Evolutionary conservation across 1,140 invertebrate genomes (phyloP).

Genomic region (Trinorchestia longiramus): DNA sequence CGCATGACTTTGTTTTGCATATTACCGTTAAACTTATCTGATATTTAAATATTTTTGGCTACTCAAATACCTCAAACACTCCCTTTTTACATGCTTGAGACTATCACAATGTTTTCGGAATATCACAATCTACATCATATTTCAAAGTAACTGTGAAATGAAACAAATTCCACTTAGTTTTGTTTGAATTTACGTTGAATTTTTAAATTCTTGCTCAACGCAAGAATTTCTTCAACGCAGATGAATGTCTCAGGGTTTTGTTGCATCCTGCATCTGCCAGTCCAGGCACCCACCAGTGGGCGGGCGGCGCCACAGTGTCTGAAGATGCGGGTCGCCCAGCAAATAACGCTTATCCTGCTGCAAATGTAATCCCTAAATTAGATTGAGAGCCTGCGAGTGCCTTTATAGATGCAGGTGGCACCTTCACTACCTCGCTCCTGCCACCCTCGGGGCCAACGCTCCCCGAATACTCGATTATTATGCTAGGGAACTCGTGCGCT

Average conservation of each 20-base stretch:
- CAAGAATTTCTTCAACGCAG: no score
- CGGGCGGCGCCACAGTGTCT: neutral
- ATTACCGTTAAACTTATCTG: no score
- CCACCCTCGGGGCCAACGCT: neutral
- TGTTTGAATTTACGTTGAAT: no score
- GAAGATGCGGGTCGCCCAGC: neutral
- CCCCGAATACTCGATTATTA: conserved; percentile 43
- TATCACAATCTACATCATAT: no score
- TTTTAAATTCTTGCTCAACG: no score
- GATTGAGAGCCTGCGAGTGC: conserved; percentile 44
- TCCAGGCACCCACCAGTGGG: neutral
- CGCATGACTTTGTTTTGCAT: no score
- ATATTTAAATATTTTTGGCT: no score
- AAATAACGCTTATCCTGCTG: conserved; percentile 51
- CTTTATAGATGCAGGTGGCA: conserved; percentile 48
- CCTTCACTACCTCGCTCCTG: conserved; percentile 31
- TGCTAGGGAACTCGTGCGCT: neutral
- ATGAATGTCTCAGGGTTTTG: neutral
- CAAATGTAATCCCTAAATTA: conserved; percentile 51
- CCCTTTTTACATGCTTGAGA: no score
- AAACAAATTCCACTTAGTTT: no score
- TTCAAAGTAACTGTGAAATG: no score
- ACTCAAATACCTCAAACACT: no score
- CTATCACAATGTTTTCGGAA: no score
- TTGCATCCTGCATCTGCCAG: neutral